A percentile compares a stretch with the other conserved stretches of the same genome.
Conservation (phyloP, 2,113 vertebrate genomes). For the Sardina pilchardus region DNA sequence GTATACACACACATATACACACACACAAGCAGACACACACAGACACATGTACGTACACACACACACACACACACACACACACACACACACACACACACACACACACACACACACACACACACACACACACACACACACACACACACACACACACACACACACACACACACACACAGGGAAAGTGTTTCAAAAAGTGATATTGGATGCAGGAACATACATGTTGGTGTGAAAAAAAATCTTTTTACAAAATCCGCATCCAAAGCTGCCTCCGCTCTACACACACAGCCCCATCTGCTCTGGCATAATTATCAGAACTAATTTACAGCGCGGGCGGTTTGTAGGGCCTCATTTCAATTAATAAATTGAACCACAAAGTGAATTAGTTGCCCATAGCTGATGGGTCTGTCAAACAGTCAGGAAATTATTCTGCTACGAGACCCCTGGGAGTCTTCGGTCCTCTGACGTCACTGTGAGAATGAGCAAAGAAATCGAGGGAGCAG, state of each 20-base stretch:
- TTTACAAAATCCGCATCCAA: not conserved
- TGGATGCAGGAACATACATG: not conserved
- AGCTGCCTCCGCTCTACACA: not conserved
- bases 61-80: conserved; percentile 10
- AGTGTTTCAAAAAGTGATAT: not conserved
- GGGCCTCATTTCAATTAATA: conserved; percentile 5
- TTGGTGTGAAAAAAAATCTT: not conserved
- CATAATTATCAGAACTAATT: conserved; percentile 1
- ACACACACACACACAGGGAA: conserved; percentile 2
- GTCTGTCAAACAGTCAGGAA: not conserved
- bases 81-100: not conserved
- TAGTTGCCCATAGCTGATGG: not conserved
- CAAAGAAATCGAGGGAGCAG: not conserved
- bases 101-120: not conserved
- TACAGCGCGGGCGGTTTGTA: not conserved
- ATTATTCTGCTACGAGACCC: not conserved
- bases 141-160: not conserved
- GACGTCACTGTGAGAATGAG: not conserved
- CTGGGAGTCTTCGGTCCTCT: not conserved
- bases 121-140: not conserved
- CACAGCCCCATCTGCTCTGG: not conserved
- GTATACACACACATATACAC: not conserved
- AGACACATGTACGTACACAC: not conserved
- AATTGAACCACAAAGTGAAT: conserved; percentile 15
- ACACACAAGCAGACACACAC: not conserved